Percentiles rank a stretch among this genome's conserved stretches.
Conservation (phyloP, 2,113 vertebrate genomes). For the Lamprologus callipterus region DNA sequence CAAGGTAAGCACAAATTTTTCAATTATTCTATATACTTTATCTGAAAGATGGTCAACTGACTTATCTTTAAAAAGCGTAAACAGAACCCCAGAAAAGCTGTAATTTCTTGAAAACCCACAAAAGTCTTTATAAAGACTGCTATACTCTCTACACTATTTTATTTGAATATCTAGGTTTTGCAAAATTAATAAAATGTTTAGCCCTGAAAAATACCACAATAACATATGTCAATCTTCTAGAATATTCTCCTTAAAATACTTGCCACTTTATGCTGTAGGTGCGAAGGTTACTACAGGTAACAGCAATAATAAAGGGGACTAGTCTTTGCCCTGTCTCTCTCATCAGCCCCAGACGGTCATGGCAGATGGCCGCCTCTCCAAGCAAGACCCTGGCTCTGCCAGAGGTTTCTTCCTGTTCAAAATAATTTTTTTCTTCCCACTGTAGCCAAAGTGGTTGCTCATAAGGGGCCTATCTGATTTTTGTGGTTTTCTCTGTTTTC, state of each 20-base stretch:
- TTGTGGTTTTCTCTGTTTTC: not conserved
- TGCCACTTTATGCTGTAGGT: not conserved
- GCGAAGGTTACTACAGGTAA: not conserved
- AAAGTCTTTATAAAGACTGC: not conserved
- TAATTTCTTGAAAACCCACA: not conserved
- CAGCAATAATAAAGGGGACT: not conserved
- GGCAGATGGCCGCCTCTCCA: not conserved
- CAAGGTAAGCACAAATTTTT: not conserved
- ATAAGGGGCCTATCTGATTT: not conserved
- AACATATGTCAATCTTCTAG: not conserved
- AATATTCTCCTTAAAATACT: not conserved
- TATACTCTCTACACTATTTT: not conserved
- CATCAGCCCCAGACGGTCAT: not conserved
- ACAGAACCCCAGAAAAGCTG: not conserved
- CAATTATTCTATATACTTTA: not conserved
- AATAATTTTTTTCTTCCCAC: not conserved
- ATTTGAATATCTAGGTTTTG: not conserved
- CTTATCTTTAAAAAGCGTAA: not conserved
- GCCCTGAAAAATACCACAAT: not conserved
- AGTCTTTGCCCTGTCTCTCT: not conserved
- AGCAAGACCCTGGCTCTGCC: not conserved
- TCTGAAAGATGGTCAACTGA: not conserved
- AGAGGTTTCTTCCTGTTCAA: not conserved
- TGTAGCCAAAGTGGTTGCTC: accelerated
- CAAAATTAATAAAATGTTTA: not conserved